Base-by-base conservation (phyloP, 2,797 vertebrate species). In the Platyrinchus mystaceus region DNA sequence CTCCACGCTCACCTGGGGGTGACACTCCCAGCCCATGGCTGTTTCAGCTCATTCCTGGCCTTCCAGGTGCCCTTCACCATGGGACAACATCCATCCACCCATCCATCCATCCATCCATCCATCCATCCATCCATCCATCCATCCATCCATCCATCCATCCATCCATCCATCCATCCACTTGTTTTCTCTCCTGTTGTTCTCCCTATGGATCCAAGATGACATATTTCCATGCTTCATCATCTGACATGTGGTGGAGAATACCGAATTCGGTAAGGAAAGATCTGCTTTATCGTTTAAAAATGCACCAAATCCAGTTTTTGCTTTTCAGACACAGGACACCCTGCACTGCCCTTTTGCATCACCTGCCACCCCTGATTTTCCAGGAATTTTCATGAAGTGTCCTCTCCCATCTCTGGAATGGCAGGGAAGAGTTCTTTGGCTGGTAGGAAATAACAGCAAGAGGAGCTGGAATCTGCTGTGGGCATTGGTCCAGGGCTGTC, bases 361-460 rank as follows among this genome's bases (percentile, higher is more conserved):
- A 11, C 26, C 47, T 36, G 6, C 39, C n/a, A 53, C 4, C 84
- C 39, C n/a, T 24, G 28, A 39, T 69, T 77, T 81, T 21, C 17
- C 30, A 71, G 34, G 27, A 53, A 60, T 28, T 84, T 44, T 32
- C 30, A 4, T 26, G 8, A 24, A 15, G 44, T 4, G 26, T 26
- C 12, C 9, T n/a, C 41, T 75, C 3, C 2, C 2, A 1, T 28
- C 59, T 75, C 70, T 2, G 4, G 53, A 49, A 24, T 0, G 0
- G 4, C 27, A 13, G 6, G 32, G 32, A 53, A 77, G 47, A 46
- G 19, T 32, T 69, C 71, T n/a, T 37, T 20, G 10, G 13, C 47
- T 69, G 36, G 28, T 39, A 46, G 36, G 34, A 39, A 87, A 49
- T 12, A 34, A 39, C 39, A 87, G 46, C 59, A 32, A 37, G 69